Evolutionary conservation across 2,113 vertebrate genomes (phyloP).

Genomic region (Scopus umbretta): DNA sequence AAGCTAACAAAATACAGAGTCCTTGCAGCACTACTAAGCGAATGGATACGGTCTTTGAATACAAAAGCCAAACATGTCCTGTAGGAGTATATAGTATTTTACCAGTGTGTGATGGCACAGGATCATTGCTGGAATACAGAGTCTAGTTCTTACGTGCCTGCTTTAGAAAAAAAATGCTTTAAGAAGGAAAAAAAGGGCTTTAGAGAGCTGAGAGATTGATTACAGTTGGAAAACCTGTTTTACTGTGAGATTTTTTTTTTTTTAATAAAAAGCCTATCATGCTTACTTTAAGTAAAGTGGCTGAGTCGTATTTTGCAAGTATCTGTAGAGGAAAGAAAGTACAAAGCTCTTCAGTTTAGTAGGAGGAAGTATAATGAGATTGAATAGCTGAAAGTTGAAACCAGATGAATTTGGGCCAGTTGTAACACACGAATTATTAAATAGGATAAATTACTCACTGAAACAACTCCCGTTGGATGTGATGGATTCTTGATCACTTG

Average conservation of each 20-base stretch:
- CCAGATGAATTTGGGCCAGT: not conserved
- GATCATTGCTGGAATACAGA: not conserved
- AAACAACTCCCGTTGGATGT: not conserved
- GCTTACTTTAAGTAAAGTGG: not conserved
- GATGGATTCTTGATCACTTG: not conserved
- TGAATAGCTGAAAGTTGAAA: constrained; percentile 2
- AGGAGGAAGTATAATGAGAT: not conserved
- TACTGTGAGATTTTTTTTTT: not conserved
- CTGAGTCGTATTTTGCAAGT: not conserved
- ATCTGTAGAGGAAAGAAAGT: not conserved
- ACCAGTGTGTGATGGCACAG: not conserved
- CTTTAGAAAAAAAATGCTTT: not conserved
- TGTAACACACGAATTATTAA: not conserved
- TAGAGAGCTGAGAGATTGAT: not conserved
- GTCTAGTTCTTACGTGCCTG: not conserved
- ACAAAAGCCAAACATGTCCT: not conserved
- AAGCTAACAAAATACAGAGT: not conserved
- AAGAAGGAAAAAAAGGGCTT: not conserved
- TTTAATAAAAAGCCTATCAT: not conserved
- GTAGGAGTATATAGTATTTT: not conserved
- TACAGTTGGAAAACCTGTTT: not conserved
- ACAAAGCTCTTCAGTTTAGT: not conserved
- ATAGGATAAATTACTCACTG: not conserved
- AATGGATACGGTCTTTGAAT: not conserved
- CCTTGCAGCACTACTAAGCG: not conserved